phyloP scores from a whole-genome alignment of 2,797 vertebrate genomes.

The Nannoperca obscura region DNA sequence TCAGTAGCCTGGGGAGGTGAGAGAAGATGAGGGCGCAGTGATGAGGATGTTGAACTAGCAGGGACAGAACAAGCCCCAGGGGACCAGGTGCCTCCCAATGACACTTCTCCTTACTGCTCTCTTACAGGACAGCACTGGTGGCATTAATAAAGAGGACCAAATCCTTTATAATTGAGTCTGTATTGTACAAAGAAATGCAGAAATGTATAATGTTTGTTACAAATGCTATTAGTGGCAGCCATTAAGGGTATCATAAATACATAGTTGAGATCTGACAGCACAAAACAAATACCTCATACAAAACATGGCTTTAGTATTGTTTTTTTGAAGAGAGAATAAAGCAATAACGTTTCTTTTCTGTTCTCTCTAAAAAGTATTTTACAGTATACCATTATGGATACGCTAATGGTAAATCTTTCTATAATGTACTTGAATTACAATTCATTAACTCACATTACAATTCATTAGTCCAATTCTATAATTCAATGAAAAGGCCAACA shows the following conservation, averaged over 20 bases:
- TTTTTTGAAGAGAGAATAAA: background rate
- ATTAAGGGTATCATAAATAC: background rate
- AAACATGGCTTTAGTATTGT: no score
- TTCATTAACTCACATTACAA: background rate
- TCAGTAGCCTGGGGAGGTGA: conserved; percentile 48
- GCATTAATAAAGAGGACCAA: conserved; percentile 6
- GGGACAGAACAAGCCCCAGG: conserved; percentile 66
- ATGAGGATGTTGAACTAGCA: conserved; percentile 60
- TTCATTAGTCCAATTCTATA: background rate
- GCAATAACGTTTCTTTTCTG: background rate
- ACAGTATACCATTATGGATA: background rate
- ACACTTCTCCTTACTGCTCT: conserved; percentile 30
- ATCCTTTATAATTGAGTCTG: background rate
- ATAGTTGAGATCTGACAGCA: background rate
- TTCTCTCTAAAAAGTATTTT: no score
- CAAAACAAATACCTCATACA: background rate
- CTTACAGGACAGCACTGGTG: conserved; percentile 1
- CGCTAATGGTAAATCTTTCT: background rate
- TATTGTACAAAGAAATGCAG: background rate
- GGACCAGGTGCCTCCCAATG: conserved; percentile 53
- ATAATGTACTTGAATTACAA: background rate
- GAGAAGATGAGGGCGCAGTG: conserved; percentile 41
- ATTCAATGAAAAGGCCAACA: background rate
- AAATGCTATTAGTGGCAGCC: background rate
- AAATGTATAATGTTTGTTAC: background rate